Evolutionary conservation across 2,888 invertebrate species (phyloP), one percentile per base, ranked within the genome.

Genomic region (Noctua pronuba): DNA sequence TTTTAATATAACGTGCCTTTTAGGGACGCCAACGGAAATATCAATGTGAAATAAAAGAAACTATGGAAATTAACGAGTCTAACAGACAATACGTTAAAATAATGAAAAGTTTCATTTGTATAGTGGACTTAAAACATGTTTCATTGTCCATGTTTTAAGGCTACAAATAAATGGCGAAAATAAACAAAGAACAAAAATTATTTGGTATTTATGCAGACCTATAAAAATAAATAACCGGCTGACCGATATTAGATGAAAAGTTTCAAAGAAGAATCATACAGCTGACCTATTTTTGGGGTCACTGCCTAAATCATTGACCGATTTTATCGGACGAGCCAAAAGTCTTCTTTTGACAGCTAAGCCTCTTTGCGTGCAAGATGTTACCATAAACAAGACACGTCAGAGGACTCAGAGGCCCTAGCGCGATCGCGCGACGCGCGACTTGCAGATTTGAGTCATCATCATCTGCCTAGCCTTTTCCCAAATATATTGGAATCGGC

Each of bases 221-320:
- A 64, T n/a, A 46, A 55, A 65, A 44, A 24, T 10, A n/a, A 28
- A 55, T 62, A 28, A 18, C 8, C n/a, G 6, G 46, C 38, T 38
- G 24, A 77, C 10, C 31, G 13, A 75, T 58, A 44, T 58, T 3
- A 4, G 11, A 24, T 44, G 24, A 3, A 44, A 79, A 28, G 6
- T 65, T 65, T 44, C 4, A 80, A 64, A 72, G 31, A n/a, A 67
- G 7, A 68, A 67, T 83, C 64, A 69, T 55, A 52, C n/a, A 41
- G n/a, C 1, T 84, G 80, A 67, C 52, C 84, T 55, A 79, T n/a
- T 84, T 82, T 49, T 28, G 5, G 41, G 68, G 55, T 49, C 21
- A 75, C 13, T 5, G 18, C 10, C 2, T 35, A 28, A 49, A 58
- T 41, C 44, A 41, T 24, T 67, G 28, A 44, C 52, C 38, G 58